Evolutionary conservation across 2,888 invertebrate genomes (phyloP), one percentile per base, ranked within the genome.

Genomic region (Tipula helvola): DNA sequence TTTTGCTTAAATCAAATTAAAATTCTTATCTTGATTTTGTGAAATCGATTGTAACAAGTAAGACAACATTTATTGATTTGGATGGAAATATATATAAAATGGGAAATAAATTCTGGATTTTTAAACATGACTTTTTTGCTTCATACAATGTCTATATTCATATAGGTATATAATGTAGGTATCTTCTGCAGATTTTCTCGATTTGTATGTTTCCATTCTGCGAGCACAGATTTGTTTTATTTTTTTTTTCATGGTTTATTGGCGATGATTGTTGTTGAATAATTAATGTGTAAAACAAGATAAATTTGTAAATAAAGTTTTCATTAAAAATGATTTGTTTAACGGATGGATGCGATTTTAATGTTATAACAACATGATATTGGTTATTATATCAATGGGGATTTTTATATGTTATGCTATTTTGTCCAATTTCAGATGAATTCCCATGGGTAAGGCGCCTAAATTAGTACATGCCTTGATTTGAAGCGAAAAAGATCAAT

Each of bases 1-100:
- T 71, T 71, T 71, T 18, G 71, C 71, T 71, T 71, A 71, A 71
- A 71, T 71, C 71, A 71, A 71, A 71, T 71, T 71, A 71, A 71
- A 71, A 71, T 71, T 71, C 71, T 71, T 71, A 71, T 71, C 71
- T 71, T 71, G 71, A 71, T 71, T 71, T 71, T 71, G 71, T 71
- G 71, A 71, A 71, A 71, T 71, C 71, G 71, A 71, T 71, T 71
- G 18, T 18, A 71, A 71, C 71, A 71, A 71, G 71, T 71, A 71
- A 71, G 71, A 71, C 71, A 71, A 71, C 71, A 28, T 71, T 71
- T 71, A 71, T 71, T 71, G 71, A 71, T 71, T 71, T 71, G 71
- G 71, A 71, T 71, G 71, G 71, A 71, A 71, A 71, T 28, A 16
- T 16, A 16, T 16, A 52, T 52, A 52, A 52, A 52, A 52, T 52